These are phyloP conservation scores for Mongoloraphidia duomilia DNA, from an alignment of 2,888 invertebrate genomes.

Conservation along the genomic window DNA sequence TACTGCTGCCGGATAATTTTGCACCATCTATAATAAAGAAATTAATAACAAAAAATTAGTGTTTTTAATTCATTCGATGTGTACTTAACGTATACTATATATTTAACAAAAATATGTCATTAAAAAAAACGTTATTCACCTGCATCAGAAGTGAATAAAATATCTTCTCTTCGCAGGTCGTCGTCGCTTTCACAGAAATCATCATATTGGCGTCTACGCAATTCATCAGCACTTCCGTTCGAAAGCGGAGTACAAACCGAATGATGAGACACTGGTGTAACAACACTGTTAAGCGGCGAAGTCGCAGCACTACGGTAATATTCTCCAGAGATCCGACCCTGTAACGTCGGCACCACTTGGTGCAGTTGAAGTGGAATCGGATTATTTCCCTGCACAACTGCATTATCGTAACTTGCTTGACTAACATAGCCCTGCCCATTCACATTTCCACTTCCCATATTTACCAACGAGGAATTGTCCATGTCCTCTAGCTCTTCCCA, in stretches of 20 bases:
- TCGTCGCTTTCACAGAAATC: slow-evolving; percentile 81
- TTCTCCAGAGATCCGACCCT: slow-evolving; percentile 22
- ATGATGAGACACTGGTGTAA: slow-evolving; percentile 30
- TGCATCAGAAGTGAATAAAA: slow-evolving; percentile 65
- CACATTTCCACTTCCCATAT: not conserved
- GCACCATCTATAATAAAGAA: slow-evolving; percentile 41
- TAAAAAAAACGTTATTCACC: slow-evolving; percentile 28
- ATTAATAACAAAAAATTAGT: not conserved
- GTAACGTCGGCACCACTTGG: slow-evolving; percentile 26
- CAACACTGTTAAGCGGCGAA: slow-evolving; percentile 40
- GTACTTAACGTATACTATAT: slow-evolving; percentile 1
- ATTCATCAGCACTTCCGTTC: slow-evolving; percentile 47
- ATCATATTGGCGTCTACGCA: slow-evolving; percentile 50
- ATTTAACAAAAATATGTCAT: not conserved
- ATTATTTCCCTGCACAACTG: not conserved
- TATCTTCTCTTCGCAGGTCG: slow-evolving; percentile 73
- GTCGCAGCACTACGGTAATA: slow-evolving; percentile 41
- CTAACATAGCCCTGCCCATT: slow-evolving; percentile 5
- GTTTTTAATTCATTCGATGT: not conserved
- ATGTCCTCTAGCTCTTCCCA: slow-evolving; percentile 81
- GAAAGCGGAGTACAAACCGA: slow-evolving; percentile 37
- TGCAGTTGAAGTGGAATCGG: slow-evolving; percentile 23
- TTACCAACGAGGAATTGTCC: slow-evolving; percentile 13
- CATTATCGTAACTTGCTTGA: too few relatives aligned
- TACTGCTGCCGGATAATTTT: slow-evolving; percentile 65